These are phyloP conservation scores for Clivina fossor DNA, from an alignment of 2,888 invertebrate species.

Conservation along the genomic window DNA sequence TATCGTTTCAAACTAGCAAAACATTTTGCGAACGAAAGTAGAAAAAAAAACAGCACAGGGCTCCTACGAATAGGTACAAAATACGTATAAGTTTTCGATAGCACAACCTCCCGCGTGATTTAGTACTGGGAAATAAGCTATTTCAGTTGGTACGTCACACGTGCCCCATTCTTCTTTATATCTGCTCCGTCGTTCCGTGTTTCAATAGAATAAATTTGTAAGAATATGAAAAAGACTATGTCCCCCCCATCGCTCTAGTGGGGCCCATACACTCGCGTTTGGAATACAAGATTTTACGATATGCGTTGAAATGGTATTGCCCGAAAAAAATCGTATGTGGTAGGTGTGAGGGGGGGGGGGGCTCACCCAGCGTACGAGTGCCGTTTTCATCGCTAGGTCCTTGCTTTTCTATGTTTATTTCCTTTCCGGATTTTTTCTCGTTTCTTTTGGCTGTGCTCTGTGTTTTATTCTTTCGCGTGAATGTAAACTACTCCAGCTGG, in stretches of 20 bases:
- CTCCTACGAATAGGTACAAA: not conserved
- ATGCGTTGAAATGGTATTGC: not conserved
- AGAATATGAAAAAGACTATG: constrained; percentile 23
- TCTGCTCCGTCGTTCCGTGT: constrained; percentile 7
- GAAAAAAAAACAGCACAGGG: not conserved
- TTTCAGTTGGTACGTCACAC: constrained; percentile 23
- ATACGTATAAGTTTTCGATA: not conserved
- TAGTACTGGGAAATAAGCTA: constrained; percentile 18
- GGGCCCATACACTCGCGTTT: constrained; percentile 7
- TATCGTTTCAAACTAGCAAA: too few species aligned
- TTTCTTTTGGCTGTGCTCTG: too few species aligned
- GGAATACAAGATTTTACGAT: constrained; percentile 19
- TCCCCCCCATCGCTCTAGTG: constrained; percentile 6
- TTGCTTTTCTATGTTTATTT: too few species aligned
- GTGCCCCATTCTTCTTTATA: constrained; percentile 9
- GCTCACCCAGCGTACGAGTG: too few species aligned
- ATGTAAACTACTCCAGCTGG: too few species aligned
- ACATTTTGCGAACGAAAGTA: too few species aligned
- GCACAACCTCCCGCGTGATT: constrained; percentile 16
- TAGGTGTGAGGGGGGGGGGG: too few species aligned
- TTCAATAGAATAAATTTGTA: constrained; percentile 30
- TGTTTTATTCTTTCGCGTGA: too few species aligned
- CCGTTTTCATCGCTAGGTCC: too few species aligned
- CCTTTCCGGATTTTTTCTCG: too few species aligned
- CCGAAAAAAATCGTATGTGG: too few species aligned